Evolutionary conservation across 1,140 invertebrate species (phyloP), one percentile per base, ranked within the genome.

Genomic region (Drosophila rhopaloa): DNA sequence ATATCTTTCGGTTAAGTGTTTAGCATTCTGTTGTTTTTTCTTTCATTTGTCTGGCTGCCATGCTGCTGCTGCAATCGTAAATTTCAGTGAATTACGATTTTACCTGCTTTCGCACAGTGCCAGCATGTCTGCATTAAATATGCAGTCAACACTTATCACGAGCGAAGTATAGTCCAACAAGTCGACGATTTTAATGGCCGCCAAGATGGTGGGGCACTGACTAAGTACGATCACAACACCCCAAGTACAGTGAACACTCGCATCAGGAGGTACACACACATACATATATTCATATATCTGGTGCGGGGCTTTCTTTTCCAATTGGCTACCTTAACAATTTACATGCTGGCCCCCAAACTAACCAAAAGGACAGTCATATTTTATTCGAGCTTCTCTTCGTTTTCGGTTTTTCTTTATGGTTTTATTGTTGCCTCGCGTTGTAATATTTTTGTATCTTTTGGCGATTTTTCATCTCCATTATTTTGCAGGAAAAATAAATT

Each of bases 401-500:
- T 56, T 67, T 59, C 35, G 41, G 37, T 84, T 80, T 40, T 58
- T 76, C 77, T 40, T 63, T 81, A 66, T 74, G 57, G 53, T 56
- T 76, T 53, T 63, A 60, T 71, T 44, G 35, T 27, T 48, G 38
- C 29, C 24, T 53, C 55, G 40, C 57, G 40, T 37, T 51, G 73
- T 65, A 78, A 63, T 51, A 44, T 67, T 57, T 46, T 76, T 81
- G 54, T 79, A 79, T 76, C 61, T 68, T 58, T 58, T 48, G 63
- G 63, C 76, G 76, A 86, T 88, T 88, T 80, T 89, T 88, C 84
- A 88, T 89, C 67, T 89, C 76, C 80, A 89, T 88, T 86, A 86
- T 89, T 83, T 88, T 81, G 73, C 60, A 63, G 83, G 79, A 66
- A 77, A 89, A 88, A 89, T 88, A 88, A 88, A 88, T 88, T 88